Evolutionary conservation across 2,888 invertebrate genomes (phyloP).

Genomic region (Lasius platythorax): DNA sequence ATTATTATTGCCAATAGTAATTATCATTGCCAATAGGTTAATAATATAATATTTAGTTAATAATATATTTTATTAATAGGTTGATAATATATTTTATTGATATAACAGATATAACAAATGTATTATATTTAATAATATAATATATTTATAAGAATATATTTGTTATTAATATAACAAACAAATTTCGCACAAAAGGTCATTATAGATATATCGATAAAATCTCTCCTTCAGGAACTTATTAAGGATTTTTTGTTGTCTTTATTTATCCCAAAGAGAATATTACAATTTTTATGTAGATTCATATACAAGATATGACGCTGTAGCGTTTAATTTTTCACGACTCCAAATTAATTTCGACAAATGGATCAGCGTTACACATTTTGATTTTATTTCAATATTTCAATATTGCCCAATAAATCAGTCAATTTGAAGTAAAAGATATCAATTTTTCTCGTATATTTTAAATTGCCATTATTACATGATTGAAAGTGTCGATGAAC

Average conservation of each 20-base stretch:
- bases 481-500: not conserved
- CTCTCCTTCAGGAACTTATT: no score
- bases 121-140: no score
- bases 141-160: no score
- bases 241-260: no score
- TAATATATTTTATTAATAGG: no score
- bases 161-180: not conserved
- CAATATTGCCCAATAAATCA: not conserved
- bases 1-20: constrained; percentile 3
- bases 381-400: not conserved
- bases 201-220: constrained; percentile 2
- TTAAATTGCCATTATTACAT: not conserved
- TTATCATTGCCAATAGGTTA: not conserved
- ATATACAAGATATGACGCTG: not conserved
- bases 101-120: no score
- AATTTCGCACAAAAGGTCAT: not conserved
- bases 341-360: constrained; percentile 4
- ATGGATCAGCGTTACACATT: not conserved
- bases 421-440: not conserved
- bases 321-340: not conserved
- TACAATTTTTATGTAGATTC: not conserved
- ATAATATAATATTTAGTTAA: no score
- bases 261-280: not conserved
- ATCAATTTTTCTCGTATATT: not conserved
- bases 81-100: no score